These are phyloP conservation scores for Cryptoblepharus egeriae DNA, from an alignment of 2,797 vertebrate genomes.

Conservation along the genomic window DNA sequence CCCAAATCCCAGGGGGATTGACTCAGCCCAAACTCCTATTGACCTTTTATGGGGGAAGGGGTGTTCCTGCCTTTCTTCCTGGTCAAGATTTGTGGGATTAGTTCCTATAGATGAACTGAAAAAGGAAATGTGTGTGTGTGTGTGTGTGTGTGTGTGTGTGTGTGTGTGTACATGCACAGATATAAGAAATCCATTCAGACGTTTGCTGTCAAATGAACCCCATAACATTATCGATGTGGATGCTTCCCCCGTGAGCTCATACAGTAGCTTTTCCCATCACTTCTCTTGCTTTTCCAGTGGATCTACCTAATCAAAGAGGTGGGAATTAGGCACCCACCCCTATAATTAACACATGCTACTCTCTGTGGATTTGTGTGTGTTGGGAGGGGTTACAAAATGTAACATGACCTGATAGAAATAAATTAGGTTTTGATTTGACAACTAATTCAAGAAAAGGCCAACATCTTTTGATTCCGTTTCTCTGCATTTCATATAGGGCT, in stretches of 20 bases:
- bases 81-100: conserved; percentile 46
- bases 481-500: no score
- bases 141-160: conserved; percentile 16
- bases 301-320: no score
- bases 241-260: no score
- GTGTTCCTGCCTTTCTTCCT: background rate
- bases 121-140: conserved; percentile 18
- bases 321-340: no score
- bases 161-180: background rate
- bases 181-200: no score
- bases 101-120: background rate
- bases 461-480: conserved; percentile 26
- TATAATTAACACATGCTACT: no score
- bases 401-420: background rate
- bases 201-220: no score
- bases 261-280: no score
- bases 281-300: no score
- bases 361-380: no score
- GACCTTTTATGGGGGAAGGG: conserved; percentile 51
- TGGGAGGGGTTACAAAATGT: no score
- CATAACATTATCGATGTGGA: no score
- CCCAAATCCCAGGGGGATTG: conserved; percentile 61
- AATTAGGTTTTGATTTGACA: conserved; percentile 8
- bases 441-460: conserved; percentile 23
- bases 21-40: conserved; percentile 47